These are phyloP conservation scores for Silurus aristotelis DNA, from an alignment of 2,797 vertebrate genomes.

Conservation along the genomic window DNA sequence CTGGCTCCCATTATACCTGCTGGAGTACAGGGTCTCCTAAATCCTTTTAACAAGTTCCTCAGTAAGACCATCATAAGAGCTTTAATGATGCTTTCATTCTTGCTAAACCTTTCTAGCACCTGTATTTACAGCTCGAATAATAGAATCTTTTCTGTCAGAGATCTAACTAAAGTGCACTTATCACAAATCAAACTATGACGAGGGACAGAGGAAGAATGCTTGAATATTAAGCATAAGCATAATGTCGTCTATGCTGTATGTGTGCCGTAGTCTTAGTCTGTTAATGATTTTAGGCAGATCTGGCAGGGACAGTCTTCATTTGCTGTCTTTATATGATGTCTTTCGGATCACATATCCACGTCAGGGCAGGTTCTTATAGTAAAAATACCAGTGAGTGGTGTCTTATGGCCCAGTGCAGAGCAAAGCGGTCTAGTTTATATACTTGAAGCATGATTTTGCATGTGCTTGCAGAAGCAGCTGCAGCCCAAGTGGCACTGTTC, in stretches of 20 bases:
- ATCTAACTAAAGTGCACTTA: not conserved
- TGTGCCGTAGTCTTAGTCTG: not conserved
- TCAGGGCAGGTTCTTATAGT: not conserved
- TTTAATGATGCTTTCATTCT: not conserved
- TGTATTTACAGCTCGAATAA: not conserved
- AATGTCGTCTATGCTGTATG: not conserved
- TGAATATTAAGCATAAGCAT: not conserved
- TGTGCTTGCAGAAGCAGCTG: conserved; percentile 1
- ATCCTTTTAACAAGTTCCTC: not conserved
- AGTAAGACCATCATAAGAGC: not conserved
- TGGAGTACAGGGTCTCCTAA: not conserved
- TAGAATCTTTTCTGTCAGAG: not conserved
- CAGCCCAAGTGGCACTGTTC: not conserved
- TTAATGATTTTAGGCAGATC: not conserved
- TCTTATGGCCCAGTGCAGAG: too few relatives aligned
- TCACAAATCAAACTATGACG: not conserved
- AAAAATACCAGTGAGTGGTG: not conserved
- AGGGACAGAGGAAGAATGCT: not conserved
- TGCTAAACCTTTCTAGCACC: not conserved
- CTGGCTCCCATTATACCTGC: not conserved
- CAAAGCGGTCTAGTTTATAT: not conserved
- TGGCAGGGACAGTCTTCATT: not conserved
- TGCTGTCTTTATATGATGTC: not conserved
- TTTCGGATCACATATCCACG: not conserved
- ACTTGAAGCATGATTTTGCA: not conserved